These are phyloP conservation scores for Dorcus parallelipipedus DNA, from an alignment of 2,888 invertebrate genomes.

Conservation along the genomic window DNA sequence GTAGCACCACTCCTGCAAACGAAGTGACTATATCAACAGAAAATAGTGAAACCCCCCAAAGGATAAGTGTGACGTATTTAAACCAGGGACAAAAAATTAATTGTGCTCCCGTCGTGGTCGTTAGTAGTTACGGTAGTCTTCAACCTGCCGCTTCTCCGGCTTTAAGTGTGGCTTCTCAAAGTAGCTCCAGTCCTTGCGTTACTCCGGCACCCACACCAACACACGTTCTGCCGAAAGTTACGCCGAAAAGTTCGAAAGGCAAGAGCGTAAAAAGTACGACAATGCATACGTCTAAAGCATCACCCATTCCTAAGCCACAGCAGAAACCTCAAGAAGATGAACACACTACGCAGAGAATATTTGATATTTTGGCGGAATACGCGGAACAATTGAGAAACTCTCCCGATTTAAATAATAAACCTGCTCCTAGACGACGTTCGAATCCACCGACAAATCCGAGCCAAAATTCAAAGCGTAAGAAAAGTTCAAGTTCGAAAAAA, in stretches of 20 bases:
- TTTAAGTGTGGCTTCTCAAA: slow-evolving; percentile 56
- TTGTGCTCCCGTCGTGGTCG: slow-evolving; percentile 54
- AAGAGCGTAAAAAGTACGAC: slow-evolving; percentile 59
- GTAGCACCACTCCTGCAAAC: slow-evolving; percentile 51
- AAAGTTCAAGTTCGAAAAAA: slow-evolving; percentile 59
- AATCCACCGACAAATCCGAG: slow-evolving; percentile 71
- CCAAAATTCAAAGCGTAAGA: slow-evolving; percentile 68
- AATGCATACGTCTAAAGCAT: slow-evolving; percentile 60
- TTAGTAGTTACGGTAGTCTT: slow-evolving; percentile 53
- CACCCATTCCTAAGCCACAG: slow-evolving; percentile 62
- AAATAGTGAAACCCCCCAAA: slow-evolving; percentile 41
- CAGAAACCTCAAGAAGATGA: slow-evolving; percentile 80
- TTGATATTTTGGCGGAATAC: slow-evolving; percentile 76
- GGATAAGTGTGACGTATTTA: slow-evolving; percentile 55
- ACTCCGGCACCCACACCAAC: slow-evolving; percentile 54
- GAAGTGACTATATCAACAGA: slow-evolving; percentile 30
- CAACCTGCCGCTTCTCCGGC: slow-evolving; percentile 56
- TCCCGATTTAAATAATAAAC: slow-evolving; percentile 76
- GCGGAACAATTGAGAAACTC: slow-evolving; percentile 77
- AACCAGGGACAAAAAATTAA: slow-evolving; percentile 51
- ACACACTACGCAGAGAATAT: slow-evolving; percentile 75
- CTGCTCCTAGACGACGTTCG: slow-evolving; percentile 71
- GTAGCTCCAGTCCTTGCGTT: slow-evolving; percentile 57
- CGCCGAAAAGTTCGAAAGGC: slow-evolving; percentile 48
- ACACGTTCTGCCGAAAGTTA: slow-evolving; percentile 27